phyloP scores from a whole-genome alignment of 2,113 vertebrate genomes.

The Ibidorhyncha struthersii region DNA sequence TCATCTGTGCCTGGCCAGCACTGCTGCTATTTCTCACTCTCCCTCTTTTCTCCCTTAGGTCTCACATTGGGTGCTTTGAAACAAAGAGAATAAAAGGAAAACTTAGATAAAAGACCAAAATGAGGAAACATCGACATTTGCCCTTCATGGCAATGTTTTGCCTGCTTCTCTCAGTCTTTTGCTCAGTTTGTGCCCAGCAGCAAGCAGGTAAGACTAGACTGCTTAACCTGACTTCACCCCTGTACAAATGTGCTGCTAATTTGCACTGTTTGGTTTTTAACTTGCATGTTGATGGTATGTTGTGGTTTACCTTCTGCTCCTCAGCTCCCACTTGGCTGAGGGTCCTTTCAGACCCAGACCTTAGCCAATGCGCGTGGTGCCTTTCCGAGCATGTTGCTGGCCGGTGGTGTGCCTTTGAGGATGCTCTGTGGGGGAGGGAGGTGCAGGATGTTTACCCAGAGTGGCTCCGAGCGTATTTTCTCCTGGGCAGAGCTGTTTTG shows the following conservation, averaged over 20 bases:
- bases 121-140: constrained; percentile 79
- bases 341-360: neutral
- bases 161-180: constrained; percentile 77
- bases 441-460: neutral
- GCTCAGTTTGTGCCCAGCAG: constrained; percentile 75
- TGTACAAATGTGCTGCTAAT: accelerated
- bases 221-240: neutral
- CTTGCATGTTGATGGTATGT: neutral
- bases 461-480: neutral
- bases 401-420: neutral
- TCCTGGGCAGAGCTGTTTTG: neutral
- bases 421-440: neutral
- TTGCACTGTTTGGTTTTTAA: neutral
- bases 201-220: constrained; percentile 61
- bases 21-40: neutral
- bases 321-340: neutral
- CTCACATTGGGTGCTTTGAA: constrained; percentile 55
- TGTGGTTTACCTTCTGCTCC: neutral
- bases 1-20: neutral
- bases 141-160: constrained; percentile 72
- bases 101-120: constrained; percentile 60
- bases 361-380: neutral
- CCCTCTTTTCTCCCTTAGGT: constrained; percentile 41
- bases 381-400: neutral
- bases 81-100: constrained; percentile 27